These are phyloP conservation scores for Drosophila affinis DNA, from an alignment of 2,888 invertebrate species.

Conservation along the genomic window DNA sequence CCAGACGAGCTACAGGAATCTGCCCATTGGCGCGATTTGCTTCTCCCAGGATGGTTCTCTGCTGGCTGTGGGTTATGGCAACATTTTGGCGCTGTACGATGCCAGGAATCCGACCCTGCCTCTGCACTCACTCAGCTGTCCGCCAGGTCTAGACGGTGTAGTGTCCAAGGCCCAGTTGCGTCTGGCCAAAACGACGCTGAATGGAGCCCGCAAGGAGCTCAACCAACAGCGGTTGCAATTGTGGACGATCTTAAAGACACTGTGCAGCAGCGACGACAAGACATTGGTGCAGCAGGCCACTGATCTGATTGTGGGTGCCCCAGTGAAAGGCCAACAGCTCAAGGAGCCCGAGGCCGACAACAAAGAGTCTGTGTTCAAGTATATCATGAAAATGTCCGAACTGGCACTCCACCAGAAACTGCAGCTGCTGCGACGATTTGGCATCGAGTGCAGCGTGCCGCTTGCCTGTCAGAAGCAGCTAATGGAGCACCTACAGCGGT, in stretches of 20 bases:
- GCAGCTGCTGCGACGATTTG: conserved; percentile 77
- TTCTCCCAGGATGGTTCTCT: conserved; percentile 92
- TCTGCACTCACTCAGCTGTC: conserved; percentile 85
- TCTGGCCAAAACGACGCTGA: conserved; percentile 59
- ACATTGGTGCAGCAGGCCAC: conserved; percentile 66
- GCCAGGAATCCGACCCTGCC: conserved; percentile 85
- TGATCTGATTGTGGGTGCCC: conserved; percentile 41
- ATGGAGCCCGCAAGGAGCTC: conserved; percentile 63
- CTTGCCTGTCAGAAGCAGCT: conserved; percentile 60
- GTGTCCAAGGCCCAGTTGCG: conserved; percentile 78
- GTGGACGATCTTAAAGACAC: conserved; percentile 69
- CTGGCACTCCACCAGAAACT: conserved; percentile 82
- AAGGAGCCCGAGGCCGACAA: conserved; percentile 37
- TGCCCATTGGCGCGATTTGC: conserved; percentile 85
- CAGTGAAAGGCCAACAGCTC: conserved; percentile 5
- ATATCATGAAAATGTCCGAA: conserved; percentile 78
- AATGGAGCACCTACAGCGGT: conserved; percentile 60
- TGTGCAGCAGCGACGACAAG: conserved; percentile 76
- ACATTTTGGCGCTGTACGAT: conserved; percentile 88
- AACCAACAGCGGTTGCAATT: conserved; percentile 73
- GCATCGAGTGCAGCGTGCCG: conserved; percentile 71
- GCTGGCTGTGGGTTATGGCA: conserved; percentile 88
- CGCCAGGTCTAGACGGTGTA: conserved; percentile 78
- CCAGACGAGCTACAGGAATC: conserved; percentile 86
- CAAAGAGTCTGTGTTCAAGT: conserved; percentile 54